Conservation (phyloP, 2,797 vertebrate genomes). For the Malurus leucopterus region DNA sequence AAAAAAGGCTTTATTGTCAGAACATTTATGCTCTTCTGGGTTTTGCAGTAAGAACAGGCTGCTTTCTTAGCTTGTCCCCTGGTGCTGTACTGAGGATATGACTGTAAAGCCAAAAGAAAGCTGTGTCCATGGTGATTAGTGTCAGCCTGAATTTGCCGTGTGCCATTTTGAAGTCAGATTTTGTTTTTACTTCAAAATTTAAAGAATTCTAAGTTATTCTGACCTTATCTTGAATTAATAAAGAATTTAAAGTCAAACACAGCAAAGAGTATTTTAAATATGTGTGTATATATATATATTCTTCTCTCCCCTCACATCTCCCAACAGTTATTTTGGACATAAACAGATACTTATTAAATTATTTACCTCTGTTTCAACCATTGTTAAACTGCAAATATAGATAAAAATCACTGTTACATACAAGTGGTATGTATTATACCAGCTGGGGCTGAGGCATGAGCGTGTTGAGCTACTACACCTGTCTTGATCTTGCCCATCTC, state of each 20-base stretch:
- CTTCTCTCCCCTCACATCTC: neutral
- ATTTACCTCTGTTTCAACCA: neutral
- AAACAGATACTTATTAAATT: neutral
- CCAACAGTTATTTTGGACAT: neutral
- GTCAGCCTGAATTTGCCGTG: neutral
- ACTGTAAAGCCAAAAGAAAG: neutral
- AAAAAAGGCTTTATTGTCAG: neutral
- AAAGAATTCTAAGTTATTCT: neutral
- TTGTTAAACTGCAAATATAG: neutral
- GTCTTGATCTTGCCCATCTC: neutral
- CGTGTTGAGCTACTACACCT: neutral
- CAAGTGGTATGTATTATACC: neutral
- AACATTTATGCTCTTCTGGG: neutral
- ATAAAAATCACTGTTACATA: neutral
- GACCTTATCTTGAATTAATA: neutral
- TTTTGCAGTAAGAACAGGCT: neutral
- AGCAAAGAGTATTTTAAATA: neutral
- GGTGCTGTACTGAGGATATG: neutral
- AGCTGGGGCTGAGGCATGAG: neutral
- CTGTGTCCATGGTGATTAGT: neutral
- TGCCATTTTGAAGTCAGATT: conserved; percentile 1
- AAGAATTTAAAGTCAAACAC: neutral
- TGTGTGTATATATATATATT: neutral
- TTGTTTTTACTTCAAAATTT: neutral
- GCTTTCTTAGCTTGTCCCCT: neutral